Evolutionary conservation across 2,797 vertebrate species (phyloP), one percentile per base, ranked within the genome.

Genomic region (Hemibagrus guttatus): DNA sequence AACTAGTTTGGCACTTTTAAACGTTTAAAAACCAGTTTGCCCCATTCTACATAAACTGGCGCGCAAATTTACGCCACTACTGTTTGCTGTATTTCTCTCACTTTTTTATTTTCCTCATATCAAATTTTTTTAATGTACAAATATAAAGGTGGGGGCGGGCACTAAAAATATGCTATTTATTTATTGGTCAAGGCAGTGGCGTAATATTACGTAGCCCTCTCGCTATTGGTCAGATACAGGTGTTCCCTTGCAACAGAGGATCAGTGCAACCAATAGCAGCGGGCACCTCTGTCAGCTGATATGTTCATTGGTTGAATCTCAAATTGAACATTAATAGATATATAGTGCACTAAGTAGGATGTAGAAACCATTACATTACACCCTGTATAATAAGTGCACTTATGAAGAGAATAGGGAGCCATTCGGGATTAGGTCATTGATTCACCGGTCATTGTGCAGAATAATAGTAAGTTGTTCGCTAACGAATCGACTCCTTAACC

Each of bases 121-220:
- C 14, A 17, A 52, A 31, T 31, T 12, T 52, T 68, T n/a, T 14
- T 11, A 11, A 2, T 28, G 11, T 81, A 16, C 23, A 49, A 58
- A 4, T 31, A 2, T 14, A 54, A 83, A 54, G n/a, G 21, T 0
- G 56, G 4, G 54, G 76, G 83, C 56, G 35, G 84, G 49, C 23
- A 16, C 13, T 46, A 19, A 21, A 17, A 6, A 13, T 7, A 1
- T 19, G 0, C 1, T 23, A 31, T 0, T 61, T 42, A 0, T 7
- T 69, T 84, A 93, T 95, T 95, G 91, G 95, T 54, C 79, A 0
- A 49, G 4, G 72, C n/a, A 39, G 86, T 95, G 94, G 94, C 89
- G 93, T 94, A 94, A 94, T 93, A 93, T 95, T 89, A 95, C 94
- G 94, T 94, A 80, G 0, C 0, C 0, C 4, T 58, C 1, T 66